Evolutionary conservation across 2,113 vertebrate genomes (phyloP), one percentile per base, ranked within the genome.

Genomic region (Anguilla rostrata): DNA sequence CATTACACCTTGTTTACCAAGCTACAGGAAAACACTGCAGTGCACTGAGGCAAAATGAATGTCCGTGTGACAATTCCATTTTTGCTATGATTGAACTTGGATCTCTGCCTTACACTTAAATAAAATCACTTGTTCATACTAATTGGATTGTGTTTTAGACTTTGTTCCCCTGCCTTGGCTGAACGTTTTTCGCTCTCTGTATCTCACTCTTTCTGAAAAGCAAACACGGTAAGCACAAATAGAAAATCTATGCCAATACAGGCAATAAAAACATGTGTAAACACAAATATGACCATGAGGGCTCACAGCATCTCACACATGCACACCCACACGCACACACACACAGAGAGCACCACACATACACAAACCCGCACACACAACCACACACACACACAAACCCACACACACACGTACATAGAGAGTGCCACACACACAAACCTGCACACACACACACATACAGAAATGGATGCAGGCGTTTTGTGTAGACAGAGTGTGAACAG

Each of bases 71-170:
- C 89, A 91, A 81, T 90, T 92, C 90, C 88, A 87, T 81, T 89
- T 82, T 84, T 88, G 89, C 89, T 94, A 92, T 94, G 92, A 95
- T 94, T 94, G 92, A 91, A 92, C 82, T 85, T 92, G 86, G 90
- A 91, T 91, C 92, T 93, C 91, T 89, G 88, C 81, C 83, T 86
- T 86, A 82, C 90, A 63, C 14, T 87, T 60, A 88, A 93, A 95
- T 94, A 91, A 94, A 94, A 93, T 84, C 56, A 81, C 87, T 88
- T 89, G 90, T 90, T 94, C 86, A 82, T 75, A 82, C 86, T 94
- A 93, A 94, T 94, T 94, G 89, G 91, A 91, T 92, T 93, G 90
- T 89, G 92, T 82, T 81, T 86, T 41, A 53, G n/a, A 29, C 20
- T 87, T 92, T 91, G 91, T 89, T 79, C 89, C 87, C 84, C 34